Percentiles rank a stretch among this genome's conserved stretches.
phyloP scores from a whole-genome alignment of 2,113 vertebrate species.

The Halcyon senegalensis region DNA sequence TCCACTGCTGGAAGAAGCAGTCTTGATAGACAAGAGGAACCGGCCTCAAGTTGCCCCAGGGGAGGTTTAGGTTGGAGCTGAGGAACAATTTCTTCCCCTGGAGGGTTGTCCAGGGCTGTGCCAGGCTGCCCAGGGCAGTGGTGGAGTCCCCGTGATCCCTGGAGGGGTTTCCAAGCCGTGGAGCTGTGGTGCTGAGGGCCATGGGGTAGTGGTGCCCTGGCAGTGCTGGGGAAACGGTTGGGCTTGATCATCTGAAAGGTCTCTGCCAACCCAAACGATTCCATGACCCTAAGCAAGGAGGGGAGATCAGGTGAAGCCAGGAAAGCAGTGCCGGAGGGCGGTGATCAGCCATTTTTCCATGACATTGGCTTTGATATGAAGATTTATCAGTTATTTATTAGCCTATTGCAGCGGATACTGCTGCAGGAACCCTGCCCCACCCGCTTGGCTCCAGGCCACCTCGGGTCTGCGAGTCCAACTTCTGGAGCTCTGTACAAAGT shows the following conservation, averaged over 20 bases:
- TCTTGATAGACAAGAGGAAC: background rate
- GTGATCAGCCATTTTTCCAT: background rate
- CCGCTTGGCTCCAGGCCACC: background rate
- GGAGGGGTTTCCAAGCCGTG: too few species aligned
- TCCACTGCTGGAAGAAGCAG: background rate
- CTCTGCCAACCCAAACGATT: too few species aligned
- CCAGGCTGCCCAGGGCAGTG: background rate
- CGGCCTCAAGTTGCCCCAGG: background rate
- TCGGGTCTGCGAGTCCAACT: background rate
- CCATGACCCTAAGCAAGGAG: too few species aligned
- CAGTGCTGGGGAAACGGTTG: too few species aligned
- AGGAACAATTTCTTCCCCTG: background rate
- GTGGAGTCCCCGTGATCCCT: too few species aligned
- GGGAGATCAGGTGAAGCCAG: background rate
- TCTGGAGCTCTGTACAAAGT: background rate
- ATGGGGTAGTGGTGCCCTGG: too few species aligned
- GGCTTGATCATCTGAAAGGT: too few species aligned
- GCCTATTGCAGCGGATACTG: background rate
- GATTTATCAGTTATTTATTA: background rate
- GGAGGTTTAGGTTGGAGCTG: background rate
- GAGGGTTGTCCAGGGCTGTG: background rate
- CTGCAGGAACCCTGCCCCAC: background rate
- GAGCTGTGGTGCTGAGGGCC: too few species aligned
- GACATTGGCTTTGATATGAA: fast-evolving
- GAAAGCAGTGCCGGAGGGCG: background rate